Evolutionary conservation across 2,888 invertebrate genomes (phyloP).

Genomic region (Stegana nigrithorax): DNA sequence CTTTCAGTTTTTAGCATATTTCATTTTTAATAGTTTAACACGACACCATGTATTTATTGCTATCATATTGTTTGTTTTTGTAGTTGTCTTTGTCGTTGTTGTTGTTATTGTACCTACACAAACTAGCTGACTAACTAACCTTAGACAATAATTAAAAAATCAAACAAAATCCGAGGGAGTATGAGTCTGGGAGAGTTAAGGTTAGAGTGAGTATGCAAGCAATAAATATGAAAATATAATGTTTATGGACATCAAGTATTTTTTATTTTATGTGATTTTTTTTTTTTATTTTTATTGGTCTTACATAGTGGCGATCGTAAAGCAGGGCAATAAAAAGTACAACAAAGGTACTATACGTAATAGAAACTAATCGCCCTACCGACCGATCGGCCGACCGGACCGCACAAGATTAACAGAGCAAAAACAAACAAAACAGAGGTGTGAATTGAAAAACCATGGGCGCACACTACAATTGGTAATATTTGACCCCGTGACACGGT

Average conservation of each 20-base stretch:
- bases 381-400: too few species aligned
- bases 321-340: too few species aligned
- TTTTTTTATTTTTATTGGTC: too few species aligned
- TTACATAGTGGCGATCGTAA: too few species aligned
- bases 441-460: too few species aligned
- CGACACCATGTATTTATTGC: conserved; percentile 35
- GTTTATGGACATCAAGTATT: conserved; percentile 2
- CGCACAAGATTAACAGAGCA: too few species aligned
- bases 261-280: background rate
- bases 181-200: conserved; percentile 17
- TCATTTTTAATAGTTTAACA: conserved; percentile 5
- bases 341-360: too few species aligned
- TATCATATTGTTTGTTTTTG: conserved; percentile 34
- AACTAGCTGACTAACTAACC: too few species aligned
- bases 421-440: too few species aligned
- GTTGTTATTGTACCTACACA: conserved; percentile 35
- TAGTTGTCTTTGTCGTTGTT: conserved; percentile 5
- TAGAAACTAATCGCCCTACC: too few species aligned
- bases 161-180: conserved; percentile 22
- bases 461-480: too few species aligned
- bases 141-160: conserved; percentile 62
- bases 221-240: conserved; percentile 32
- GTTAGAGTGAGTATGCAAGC: conserved; percentile 12
- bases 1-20: conserved; percentile 47
- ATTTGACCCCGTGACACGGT: too few species aligned